Conservation (phyloP, 1,140 invertebrate genomes). For the Drosophila kurseongensis region DNA sequence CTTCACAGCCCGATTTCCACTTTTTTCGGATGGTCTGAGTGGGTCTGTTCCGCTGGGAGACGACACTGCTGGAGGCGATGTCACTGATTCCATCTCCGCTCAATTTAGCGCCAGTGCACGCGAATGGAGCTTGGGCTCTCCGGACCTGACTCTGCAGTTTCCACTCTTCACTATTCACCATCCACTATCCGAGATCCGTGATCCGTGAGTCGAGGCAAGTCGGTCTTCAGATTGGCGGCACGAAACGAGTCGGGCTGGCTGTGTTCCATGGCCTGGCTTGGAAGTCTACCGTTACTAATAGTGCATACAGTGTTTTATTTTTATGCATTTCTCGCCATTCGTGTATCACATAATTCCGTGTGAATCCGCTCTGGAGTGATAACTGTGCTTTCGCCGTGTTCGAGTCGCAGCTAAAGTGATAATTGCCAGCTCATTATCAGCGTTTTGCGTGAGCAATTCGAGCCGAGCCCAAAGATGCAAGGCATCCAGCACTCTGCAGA, state of each 20-base stretch:
- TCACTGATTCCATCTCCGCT: conserved; percentile 59
- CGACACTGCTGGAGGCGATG: conserved; percentile 53
- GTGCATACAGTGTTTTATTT: conserved; percentile 39
- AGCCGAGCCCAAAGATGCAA: conserved; percentile 18
- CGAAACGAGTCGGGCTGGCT: conserved; percentile 44
- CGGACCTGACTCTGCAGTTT: neutral
- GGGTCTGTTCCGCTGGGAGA: conserved; percentile 49
- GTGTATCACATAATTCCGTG: conserved; percentile 50
- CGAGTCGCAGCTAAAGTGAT: conserved; percentile 64
- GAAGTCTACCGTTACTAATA: conserved; percentile 61
- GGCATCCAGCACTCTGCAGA: conserved; percentile 28
- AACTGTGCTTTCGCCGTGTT: conserved; percentile 61
- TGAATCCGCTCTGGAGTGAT: conserved; percentile 58
- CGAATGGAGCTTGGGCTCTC: conserved; percentile 37
- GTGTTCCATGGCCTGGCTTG: conserved; percentile 35
- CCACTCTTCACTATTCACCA: neutral
- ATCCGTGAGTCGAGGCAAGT: conserved; percentile 32
- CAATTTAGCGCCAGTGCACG: conserved; percentile 66
- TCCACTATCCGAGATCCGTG: conserved; percentile 26
- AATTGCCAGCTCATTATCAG: conserved; percentile 74
- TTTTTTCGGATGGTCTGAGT: conserved; percentile 13
- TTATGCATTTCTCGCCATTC: conserved; percentile 40
- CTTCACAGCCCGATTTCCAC: neutral
- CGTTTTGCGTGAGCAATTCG: conserved; percentile 68
- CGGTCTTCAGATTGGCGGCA: conserved; percentile 57